Base-by-base conservation (phyloP, 2,888 invertebrate species). In the Drosophila cognata region DNA sequence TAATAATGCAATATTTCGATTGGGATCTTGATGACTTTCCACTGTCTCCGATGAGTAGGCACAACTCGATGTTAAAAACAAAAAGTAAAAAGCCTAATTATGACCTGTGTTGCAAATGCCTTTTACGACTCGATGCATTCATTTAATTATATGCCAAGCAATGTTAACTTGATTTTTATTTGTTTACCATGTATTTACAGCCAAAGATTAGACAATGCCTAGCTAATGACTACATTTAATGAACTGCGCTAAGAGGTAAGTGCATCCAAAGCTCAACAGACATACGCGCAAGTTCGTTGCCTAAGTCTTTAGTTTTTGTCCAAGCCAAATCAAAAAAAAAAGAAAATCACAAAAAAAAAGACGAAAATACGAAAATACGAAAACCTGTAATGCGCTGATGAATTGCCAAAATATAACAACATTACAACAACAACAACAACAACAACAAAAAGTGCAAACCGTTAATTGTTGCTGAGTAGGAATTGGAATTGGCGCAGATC, bases 231-330 rank as follows among this genome's bases (percentile, higher is more conserved):
- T 59, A 59, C 53, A 66, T 63, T 75, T 62, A 62, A 59, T 59
- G 58, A 64, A 58, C 58, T 70, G 52, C 46, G 74, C 66, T 79
- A 74, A 88, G 53, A 64, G 88, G 84, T 85, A 74, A 90, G 85
- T 88, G 57, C 67, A 66, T 38, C 7, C 67, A 68, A 29, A 4
- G 29, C 4, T 36, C 64, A 56, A 36, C 56, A 6, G 6, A 35
- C 28, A 33, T 10, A 29, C n/a, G 7, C 33, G 11, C 46, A 51
- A 69, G 82, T 79, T 79, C 28, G 74, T 79, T 79, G 79, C 74
- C 65, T 77, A 73, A 79, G 79, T 79, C 81, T 64, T 79, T 81
- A 51, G 68, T 46, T 77, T 51, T 52, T 36, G 62, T 48, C 46
- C 43, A 61, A 68, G 29, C 10, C 33, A 35, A 29, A 29, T 18